Base-by-base conservation (phyloP, 2,113 vertebrate genomes). In the Riparia riparia region DNA sequence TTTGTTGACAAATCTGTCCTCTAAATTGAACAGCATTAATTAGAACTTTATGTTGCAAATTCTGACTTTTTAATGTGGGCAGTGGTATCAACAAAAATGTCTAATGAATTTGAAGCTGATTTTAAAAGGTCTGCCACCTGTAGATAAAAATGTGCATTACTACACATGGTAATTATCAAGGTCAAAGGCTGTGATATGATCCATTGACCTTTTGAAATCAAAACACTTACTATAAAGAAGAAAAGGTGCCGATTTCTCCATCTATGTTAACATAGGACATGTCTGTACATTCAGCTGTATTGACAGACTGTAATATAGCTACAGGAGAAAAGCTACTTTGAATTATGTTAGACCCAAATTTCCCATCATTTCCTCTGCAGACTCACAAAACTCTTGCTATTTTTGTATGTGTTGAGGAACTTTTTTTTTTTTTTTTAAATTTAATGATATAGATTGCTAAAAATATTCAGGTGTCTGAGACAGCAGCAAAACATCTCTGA, bases 41-140 rank as follows among this genome's bases (percentile, higher is more conserved):
- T 96, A 97, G 96, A 96, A 94, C 51, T 95, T 95, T 24, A 68
- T 94, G 90, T 71, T 86, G 61, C 69, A 79, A 66, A 96, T 41
- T 66, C 70, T 93, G 94, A 89, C 82, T 95, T 97, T 90, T 95
- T 95, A 94, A 95, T 94, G 94, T 96, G 95, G 94, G 87, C 88
- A 89, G 85, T 74, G 70, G 60, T 95, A 95, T 76, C 89, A 94
- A 83, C 61, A 78, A 79, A 95, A 93, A 90, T 34, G 95, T 95
- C 94, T 94, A 79, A 91, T 68, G 89, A 96, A 92, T 97, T 93
- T 97, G 96, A 96, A 96, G 90, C 80, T 96, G 90, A 96, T 95
- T 97, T 97, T 57, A 71, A 97, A 98, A 97, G 97, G 95, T 97
- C 96, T 96, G 93, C 94, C 95, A 97, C 97, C 97, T 98, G 96